Percentiles rank a stretch among this genome's conserved stretches.
Evolutionary conservation across 2,113 vertebrate genomes (phyloP).

Genomic region (Gnathonemus longibarbis): DNA sequence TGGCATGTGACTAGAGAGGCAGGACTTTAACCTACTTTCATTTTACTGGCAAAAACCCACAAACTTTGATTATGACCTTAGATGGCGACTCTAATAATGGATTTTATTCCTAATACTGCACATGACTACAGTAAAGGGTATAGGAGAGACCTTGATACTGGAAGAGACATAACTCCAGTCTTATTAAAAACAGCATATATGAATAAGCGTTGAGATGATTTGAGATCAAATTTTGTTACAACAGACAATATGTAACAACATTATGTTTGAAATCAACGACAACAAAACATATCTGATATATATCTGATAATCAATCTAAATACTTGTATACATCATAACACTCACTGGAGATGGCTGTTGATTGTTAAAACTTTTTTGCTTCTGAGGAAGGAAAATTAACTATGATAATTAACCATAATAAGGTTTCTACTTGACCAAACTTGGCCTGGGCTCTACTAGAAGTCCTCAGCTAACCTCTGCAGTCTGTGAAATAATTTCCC

Average conservation of each 20-base stretch:
- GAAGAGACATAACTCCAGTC: neutral
- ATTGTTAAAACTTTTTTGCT: neutral
- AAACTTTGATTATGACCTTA: neutral
- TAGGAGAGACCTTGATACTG: neutral
- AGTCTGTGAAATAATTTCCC: neutral
- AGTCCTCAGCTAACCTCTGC: neutral
- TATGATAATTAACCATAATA: neutral
- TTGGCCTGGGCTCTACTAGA: neutral
- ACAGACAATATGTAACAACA: neutral
- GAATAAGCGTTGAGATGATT: neutral
- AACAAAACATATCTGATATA: neutral
- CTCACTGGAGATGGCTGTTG: too few relatives aligned
- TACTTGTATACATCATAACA: too few relatives aligned
- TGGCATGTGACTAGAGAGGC: neutral
- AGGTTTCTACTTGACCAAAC: neutral
- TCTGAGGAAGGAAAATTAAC: neutral
- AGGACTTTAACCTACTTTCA: neutral
- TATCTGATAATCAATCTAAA: neutral
- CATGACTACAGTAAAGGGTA: neutral
- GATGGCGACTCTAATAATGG: neutral
- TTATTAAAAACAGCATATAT: neutral
- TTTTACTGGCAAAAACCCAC: neutral
- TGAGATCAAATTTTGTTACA: neutral
- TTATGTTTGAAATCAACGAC: neutral
- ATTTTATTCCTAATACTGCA: neutral